These are phyloP conservation scores for Drosophila planitibia DNA, from an alignment of 2,888 invertebrate genomes.

Conservation along the genomic window DNA sequence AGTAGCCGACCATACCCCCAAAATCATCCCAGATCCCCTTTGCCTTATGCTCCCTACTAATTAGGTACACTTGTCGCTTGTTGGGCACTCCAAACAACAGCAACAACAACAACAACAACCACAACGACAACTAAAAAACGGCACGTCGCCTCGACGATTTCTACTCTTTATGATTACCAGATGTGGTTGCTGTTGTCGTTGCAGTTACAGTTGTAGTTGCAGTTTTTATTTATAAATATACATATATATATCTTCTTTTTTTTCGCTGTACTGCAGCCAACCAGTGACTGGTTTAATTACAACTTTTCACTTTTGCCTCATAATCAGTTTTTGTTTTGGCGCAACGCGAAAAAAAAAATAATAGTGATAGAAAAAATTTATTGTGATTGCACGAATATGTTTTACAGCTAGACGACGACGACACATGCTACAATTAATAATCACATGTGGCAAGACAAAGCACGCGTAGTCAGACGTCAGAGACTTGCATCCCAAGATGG, in stretches of 20 bases:
- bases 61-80: conserved; percentile 80
- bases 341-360: conserved; percentile 44
- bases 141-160: conserved; percentile 61
- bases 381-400: conserved; percentile 73
- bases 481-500: conserved; percentile 21
- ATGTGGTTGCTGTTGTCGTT: conserved; percentile 40
- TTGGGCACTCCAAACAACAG: conserved; percentile 34
- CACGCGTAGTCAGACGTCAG: conserved; percentile 24
- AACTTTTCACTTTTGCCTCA: conserved; percentile 83
- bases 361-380: conserved; percentile 55
- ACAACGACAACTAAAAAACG: conserved; percentile 45
- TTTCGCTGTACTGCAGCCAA: conserved; percentile 47
- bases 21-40: neutral
- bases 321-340: conserved; percentile 65
- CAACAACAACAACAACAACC: conserved; percentile 15
- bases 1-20: conserved; percentile 1
- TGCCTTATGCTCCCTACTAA: conserved; percentile 62
- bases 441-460: conserved; percentile 51
- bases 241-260: conserved; percentile 23
- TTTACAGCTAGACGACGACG: conserved; percentile 34
- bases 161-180: conserved; percentile 67
- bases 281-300: conserved; percentile 83
- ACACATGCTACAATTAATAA: conserved; percentile 75
- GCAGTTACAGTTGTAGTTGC: conserved; percentile 50
- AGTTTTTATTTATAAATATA: conserved; percentile 22